These are phyloP conservation scores for Drosophila dunni DNA, from an alignment of 1,140 invertebrate species.

Conservation along the genomic window DNA sequence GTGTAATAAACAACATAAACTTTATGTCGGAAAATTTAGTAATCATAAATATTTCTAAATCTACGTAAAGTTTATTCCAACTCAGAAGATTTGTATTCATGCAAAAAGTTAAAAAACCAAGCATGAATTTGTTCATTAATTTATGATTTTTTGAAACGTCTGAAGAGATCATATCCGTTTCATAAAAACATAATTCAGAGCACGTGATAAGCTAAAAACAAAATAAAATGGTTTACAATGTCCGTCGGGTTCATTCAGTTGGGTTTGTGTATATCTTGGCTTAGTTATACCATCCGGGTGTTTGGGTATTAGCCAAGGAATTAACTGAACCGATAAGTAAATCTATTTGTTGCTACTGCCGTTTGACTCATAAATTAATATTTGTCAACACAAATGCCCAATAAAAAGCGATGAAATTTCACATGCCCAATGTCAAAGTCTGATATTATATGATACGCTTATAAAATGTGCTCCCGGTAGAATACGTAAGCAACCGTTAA, in stretches of 20 bases:
- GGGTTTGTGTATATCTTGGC: conserved; percentile 26
- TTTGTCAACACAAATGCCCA: conserved; percentile 61
- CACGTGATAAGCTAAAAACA: conserved; percentile 4
- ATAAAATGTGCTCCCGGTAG: conserved; percentile 61
- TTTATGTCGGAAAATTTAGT: too few species aligned
- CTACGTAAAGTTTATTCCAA: too few species aligned
- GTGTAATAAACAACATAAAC: too few species aligned
- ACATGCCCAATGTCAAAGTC: conserved; percentile 73
- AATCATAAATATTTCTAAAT: too few species aligned
- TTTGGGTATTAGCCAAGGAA: conserved; percentile 47
- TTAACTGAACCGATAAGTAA: conserved; percentile 62
- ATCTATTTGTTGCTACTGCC: conserved; percentile 67
- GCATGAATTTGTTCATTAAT: neutral
- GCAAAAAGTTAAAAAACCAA: too few species aligned
- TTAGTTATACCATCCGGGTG: conserved; percentile 1
- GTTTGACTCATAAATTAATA: conserved; percentile 67
- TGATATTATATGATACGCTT: conserved; percentile 78
- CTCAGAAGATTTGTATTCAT: too few species aligned
- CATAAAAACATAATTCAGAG: conserved; percentile 10
- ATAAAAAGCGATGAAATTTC: conserved; percentile 68
- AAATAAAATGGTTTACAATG: conserved; percentile 6
- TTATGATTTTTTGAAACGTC: neutral
- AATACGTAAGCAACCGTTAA: conserved; percentile 58
- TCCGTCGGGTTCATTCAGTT: neutral
- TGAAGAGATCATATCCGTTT: neutral